These are phyloP conservation scores for Liasis olivaceus DNA, from an alignment of 2,797 vertebrate genomes.

Conservation along the genomic window DNA sequence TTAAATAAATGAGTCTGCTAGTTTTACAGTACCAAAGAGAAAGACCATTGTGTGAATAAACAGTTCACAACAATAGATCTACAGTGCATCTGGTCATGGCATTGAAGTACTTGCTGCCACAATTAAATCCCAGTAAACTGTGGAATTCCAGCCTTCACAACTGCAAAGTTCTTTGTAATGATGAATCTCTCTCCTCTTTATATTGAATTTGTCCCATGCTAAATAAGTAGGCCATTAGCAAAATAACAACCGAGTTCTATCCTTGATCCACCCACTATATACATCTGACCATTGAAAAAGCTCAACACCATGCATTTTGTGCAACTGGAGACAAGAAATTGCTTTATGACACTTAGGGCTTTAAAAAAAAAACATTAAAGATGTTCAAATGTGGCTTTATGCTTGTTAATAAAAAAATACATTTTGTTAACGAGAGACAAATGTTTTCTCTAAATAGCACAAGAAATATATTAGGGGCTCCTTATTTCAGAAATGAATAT, in stretches of 20 bases:
- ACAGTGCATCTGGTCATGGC: constrained; percentile 8
- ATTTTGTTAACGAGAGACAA: constrained; percentile 35
- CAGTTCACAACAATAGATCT: constrained; percentile 19
- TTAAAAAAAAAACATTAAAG: constrained; percentile 28
- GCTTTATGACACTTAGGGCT: constrained; percentile 41
- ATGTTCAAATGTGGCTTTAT: not conserved
- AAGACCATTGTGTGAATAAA: constrained; percentile 47
- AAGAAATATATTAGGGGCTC: constrained; percentile 67
- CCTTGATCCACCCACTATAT: constrained; percentile 26
- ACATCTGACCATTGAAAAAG: constrained; percentile 33
- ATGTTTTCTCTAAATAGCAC: constrained; percentile 44
- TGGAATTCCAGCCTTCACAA: not conserved
- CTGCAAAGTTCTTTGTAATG: constrained; percentile 1
- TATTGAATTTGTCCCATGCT: constrained; percentile 1
- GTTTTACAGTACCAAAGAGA: constrained; percentile 54
- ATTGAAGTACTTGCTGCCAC: not conserved
- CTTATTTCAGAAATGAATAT: constrained; percentile 72
- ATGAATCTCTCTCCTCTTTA: not conserved
- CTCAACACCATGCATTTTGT: constrained; percentile 55
- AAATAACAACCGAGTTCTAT: constrained; percentile 37
- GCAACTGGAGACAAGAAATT: constrained; percentile 60
- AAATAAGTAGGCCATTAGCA: constrained; percentile 42
- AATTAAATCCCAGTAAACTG: not conserved
- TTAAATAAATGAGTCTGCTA: constrained; percentile 56
- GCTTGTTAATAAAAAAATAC: constrained; percentile 54